phyloP scores from a whole-genome alignment of 2,113 vertebrate species.

The Coreoperca whiteheadi region DNA sequence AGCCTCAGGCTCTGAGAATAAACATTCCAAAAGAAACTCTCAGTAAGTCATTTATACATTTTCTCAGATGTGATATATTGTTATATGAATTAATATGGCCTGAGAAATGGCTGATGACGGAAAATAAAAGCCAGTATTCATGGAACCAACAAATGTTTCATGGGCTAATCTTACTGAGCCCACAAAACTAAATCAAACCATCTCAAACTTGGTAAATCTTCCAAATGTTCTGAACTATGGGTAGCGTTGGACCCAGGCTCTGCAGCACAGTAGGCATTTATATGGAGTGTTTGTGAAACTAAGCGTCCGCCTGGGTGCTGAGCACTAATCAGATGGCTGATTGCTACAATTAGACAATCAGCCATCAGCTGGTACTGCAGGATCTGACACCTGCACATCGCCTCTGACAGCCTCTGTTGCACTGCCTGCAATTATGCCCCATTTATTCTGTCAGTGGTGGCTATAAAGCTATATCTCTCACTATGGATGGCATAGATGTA shows the following conservation, averaged over 20 bases:
- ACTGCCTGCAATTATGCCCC: conserved; percentile 74
- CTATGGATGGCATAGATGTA: conserved; percentile 36
- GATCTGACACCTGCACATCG: conserved; percentile 80
- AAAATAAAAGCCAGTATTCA: conserved; percentile 15
- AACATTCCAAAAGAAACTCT: not conserved
- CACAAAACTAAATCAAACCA: not conserved
- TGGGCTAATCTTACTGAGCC: not conserved
- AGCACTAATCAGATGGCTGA: conserved; percentile 76
- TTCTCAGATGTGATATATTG: not conserved
- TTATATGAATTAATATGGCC: not conserved
- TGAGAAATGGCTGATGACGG: not conserved
- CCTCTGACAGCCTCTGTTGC: conserved; percentile 65
- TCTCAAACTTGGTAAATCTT: conserved; percentile 8
- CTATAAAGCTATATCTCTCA: conserved; percentile 63
- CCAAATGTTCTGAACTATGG: not conserved
- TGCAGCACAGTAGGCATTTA: conserved; percentile 27
- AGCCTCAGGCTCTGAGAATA: conserved; percentile 9
- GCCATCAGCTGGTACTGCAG: conserved; percentile 74
- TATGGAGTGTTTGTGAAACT: conserved; percentile 59
- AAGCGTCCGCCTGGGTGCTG: conserved; percentile 45
- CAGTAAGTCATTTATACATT: conserved; percentile 2
- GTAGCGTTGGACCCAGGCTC: not conserved
- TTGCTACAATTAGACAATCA: conserved; percentile 85
- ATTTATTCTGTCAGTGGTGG: conserved; percentile 67
- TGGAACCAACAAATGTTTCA: not conserved